Percentiles rank a stretch among this genome's conserved stretches.
Conservation (phyloP, 2,888 invertebrate genomes). For the Eilema caniola region DNA sequence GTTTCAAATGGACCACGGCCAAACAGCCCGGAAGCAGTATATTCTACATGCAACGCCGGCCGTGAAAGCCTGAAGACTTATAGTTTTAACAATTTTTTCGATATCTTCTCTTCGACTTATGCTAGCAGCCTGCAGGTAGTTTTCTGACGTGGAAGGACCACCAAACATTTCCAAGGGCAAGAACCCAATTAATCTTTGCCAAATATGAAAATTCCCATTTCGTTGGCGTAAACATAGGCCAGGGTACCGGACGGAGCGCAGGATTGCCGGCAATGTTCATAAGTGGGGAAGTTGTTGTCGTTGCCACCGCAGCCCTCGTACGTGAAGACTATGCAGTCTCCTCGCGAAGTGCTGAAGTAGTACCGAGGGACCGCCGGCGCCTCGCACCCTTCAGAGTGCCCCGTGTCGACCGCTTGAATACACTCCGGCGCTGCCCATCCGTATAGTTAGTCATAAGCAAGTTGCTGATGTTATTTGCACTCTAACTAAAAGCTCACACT, state of each 20-base stretch:
- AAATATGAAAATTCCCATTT: constrained; percentile 9
- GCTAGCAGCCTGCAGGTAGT: background rate
- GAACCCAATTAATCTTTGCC: no score
- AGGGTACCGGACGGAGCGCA: constrained; percentile 63
- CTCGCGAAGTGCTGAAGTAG: constrained; percentile 90
- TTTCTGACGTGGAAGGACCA: background rate
- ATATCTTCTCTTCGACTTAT: background rate
- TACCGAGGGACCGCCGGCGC: constrained; percentile 87
- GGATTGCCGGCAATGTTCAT: constrained; percentile 88
- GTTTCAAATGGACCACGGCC: no score
- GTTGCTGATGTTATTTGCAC: constrained; percentile 24
- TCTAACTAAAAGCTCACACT: constrained; percentile 30
- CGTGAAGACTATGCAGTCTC: constrained; percentile 92
- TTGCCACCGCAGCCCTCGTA: constrained; percentile 96
- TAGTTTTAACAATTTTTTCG: background rate
- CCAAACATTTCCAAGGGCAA: background rate
- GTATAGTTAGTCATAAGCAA: constrained; percentile 51
- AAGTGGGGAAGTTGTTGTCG: constrained; percentile 93
- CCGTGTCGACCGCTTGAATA: constrained; percentile 64
- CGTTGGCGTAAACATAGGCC: constrained; percentile 22
- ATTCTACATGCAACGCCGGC: no score
- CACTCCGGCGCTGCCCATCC: constrained; percentile 70
- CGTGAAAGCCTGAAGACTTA: no score
- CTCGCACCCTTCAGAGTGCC: constrained; percentile 53
- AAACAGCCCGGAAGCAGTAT: no score